Evolutionary conservation across 2,113 vertebrate species (phyloP).

Genomic region (Egretta garzetta): DNA sequence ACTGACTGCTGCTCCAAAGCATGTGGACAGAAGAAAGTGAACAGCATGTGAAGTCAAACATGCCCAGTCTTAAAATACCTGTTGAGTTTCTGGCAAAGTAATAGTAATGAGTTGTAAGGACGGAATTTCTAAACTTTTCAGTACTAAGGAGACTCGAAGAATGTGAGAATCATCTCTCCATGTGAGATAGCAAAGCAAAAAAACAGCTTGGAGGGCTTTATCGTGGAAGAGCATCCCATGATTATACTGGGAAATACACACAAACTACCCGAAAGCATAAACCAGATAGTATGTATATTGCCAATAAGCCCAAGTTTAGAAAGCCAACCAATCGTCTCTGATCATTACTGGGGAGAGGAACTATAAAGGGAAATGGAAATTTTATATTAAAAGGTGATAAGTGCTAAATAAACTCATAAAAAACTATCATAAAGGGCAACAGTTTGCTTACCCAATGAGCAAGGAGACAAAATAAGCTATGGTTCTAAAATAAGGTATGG

Average conservation of each 20-base stretch:
- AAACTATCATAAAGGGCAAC: neutral
- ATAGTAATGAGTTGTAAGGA: neutral
- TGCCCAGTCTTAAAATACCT: neutral
- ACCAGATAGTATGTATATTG: neutral
- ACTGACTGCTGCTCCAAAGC: neutral
- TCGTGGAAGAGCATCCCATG: neutral
- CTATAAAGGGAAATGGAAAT: neutral
- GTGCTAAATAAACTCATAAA: neutral
- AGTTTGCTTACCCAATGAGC: neutral
- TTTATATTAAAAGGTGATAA: neutral
- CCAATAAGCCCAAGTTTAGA: neutral
- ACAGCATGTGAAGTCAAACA: neutral
- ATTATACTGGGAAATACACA: neutral
- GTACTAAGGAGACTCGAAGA: neutral
- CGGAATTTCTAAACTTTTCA: neutral
- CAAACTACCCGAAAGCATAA: neutral
- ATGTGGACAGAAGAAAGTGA: neutral
- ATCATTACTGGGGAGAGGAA: neutral
- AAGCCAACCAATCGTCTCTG: neutral
- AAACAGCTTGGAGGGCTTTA: neutral
- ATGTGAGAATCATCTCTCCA: neutral
- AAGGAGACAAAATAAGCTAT: neutral
- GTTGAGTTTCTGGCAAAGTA: neutral
- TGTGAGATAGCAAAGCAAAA: neutral
- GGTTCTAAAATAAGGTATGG: neutral